Base-by-base conservation (phyloP, 2,888 invertebrate genomes). In the Trissolcus brochymenae region DNA sequence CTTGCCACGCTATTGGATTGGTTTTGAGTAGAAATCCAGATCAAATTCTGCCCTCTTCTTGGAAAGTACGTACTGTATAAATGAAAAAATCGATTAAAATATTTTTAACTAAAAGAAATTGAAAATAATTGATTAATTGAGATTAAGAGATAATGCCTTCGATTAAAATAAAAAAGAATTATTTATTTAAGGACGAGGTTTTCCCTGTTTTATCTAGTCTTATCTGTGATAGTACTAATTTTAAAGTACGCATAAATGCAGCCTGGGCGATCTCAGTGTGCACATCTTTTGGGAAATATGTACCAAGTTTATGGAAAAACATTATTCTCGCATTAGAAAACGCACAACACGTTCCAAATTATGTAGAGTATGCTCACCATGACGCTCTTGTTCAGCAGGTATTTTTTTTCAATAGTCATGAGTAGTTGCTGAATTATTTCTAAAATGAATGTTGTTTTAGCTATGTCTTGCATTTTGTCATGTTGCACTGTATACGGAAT, bases 221-320 rank as follows among this genome's bases (percentile, higher is more conserved):
- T 16, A 92, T 95, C 0, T 92, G 93, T 57, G 92, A 93, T 76
- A 95, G 94, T 87, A 92, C 93, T 68, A 97, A 97, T 87, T 94
- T 96, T 81, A 97, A 97, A 91, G 97, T 97, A 6, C 93, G 97
- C 35, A 96, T 95, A 73, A 96, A 95, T 89, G 96, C 96, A 2
- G 94, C 95, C 0, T 91, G 92, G 68, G 96, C 96, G 0, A 87
- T 97, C 74, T 92, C 92, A 11, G 92, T 92, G 71, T 92, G 93
- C n/a, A 85, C 87, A 43, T 88, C 89, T 0, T 96, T 94, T 83
- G 95, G 93, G 0, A 87, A 88, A 4, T 91, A 92, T 79, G 94
- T 92, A 82, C 85, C 90, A 0, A 81, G 83, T 14, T 90, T 95
- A 19, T 97, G 96, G 96, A 90, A 91, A 2, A 92, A 93, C 1